A percentile compares a stretch with the other conserved stretches of the same genome.
phyloP scores from a whole-genome alignment of 2,888 invertebrate genomes.

The Pogonocherus hispidulus region DNA sequence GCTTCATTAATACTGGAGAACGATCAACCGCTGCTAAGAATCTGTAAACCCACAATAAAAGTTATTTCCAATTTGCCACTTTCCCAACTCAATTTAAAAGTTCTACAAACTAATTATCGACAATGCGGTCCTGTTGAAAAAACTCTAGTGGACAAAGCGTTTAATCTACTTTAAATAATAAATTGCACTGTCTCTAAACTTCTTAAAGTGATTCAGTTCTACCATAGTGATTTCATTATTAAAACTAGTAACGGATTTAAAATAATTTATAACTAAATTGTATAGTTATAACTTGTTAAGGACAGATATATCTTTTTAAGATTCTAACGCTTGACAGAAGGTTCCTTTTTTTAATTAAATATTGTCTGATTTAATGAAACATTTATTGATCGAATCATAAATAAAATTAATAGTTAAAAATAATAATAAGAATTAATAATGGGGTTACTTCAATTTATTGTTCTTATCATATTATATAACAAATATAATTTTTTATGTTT shows the following conservation, averaged over 20 bases:
- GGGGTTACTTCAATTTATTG: too few relatives aligned
- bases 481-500: too few relatives aligned
- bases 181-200: neutral
- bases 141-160: neutral
- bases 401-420: too few relatives aligned
- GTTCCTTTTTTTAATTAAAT: too few relatives aligned
- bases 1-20: neutral
- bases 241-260: neutral
- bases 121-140: neutral
- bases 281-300: too few relatives aligned
- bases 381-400: too few relatives aligned
- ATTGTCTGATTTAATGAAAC: too few relatives aligned
- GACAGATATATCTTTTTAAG: neutral
- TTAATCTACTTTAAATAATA: neutral
- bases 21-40: neutral
- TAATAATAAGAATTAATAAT: too few relatives aligned
- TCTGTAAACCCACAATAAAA: neutral
- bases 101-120: neutral
- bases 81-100: neutral
- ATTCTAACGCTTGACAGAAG: neutral
- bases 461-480: too few relatives aligned
- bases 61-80: neutral
- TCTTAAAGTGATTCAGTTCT: neutral
- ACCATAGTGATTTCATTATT: neutral
- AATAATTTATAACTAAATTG: neutral